A percentile compares a stretch with the other conserved stretches of the same genome.
phyloP scores from a whole-genome alignment of 2,113 vertebrate genomes.

The Anser brachyrhynchus region DNA sequence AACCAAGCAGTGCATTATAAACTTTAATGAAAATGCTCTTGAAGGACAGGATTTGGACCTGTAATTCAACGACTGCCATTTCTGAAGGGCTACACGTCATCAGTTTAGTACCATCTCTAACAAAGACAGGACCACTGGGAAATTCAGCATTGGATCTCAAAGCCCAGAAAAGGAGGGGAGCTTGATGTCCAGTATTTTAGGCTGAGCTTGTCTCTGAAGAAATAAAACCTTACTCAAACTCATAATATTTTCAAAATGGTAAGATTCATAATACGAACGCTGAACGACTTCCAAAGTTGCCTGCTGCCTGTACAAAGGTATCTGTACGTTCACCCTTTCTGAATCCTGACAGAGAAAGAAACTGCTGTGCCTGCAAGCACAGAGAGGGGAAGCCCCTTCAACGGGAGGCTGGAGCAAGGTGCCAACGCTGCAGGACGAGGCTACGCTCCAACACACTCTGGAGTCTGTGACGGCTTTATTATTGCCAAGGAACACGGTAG shows the following conservation, averaged over 20 bases:
- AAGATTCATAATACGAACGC: neutral
- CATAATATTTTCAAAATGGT: fast-evolving
- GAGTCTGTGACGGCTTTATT: neutral
- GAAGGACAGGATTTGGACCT: neutral
- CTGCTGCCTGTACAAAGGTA: neutral
- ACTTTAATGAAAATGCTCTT: neutral
- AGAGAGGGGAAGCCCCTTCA: neutral
- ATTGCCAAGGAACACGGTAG: neutral
- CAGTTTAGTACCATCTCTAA: neutral
- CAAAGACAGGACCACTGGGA: neutral
- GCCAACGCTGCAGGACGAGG: neutral
- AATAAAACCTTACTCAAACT: neutral
- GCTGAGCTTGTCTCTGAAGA: neutral
- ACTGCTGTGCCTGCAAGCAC: neutral
- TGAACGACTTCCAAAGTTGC: neutral
- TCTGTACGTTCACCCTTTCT: neutral
- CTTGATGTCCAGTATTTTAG: neutral
- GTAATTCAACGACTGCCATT: neutral
- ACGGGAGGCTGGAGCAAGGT: neutral
- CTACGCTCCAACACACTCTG: fast-evolving
- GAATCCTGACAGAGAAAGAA: neutral
- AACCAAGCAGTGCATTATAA: neutral
- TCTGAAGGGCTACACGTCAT: neutral
- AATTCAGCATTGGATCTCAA: neutral
- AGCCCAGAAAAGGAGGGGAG: neutral